Evolutionary conservation across 2,888 invertebrate genomes (phyloP).

Genomic region (Melinopterus prodromus): DNA sequence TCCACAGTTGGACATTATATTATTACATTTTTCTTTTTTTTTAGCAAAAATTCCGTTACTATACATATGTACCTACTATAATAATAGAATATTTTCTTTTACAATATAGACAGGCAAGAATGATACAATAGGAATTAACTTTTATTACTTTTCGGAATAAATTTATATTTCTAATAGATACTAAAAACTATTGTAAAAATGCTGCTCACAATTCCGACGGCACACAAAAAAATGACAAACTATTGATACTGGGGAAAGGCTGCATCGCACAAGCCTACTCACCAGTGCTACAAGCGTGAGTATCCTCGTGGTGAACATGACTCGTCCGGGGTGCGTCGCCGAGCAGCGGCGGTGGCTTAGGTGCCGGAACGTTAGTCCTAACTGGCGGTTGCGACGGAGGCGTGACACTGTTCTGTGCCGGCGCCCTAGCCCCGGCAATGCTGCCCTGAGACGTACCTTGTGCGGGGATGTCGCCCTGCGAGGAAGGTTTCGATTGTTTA

Average conservation of each 20-base stretch:
- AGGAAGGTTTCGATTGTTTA: constrained; percentile 53
- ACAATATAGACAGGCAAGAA: too few species aligned
- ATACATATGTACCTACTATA: too few species aligned
- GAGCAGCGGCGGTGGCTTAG: constrained; percentile 38
- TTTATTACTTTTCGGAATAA: too few species aligned
- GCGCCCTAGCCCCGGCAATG: constrained; percentile 40
- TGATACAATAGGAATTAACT: too few species aligned
- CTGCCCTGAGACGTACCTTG: constrained; percentile 45
- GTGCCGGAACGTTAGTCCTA: constrained; percentile 38
- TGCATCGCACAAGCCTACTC: constrained; percentile 22
- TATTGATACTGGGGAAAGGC: not conserved
- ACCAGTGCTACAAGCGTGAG: constrained; percentile 46
- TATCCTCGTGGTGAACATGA: constrained; percentile 47
- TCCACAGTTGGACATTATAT: too few species aligned
- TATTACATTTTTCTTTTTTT: too few species aligned
- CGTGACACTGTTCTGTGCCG: constrained; percentile 41
- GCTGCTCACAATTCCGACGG: not conserved
- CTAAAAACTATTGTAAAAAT: not conserved
- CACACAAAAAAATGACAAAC: not conserved
- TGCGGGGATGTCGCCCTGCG: constrained; percentile 41
- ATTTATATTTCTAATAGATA: too few species aligned
- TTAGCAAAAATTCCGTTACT: too few species aligned
- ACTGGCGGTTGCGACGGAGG: constrained; percentile 47
- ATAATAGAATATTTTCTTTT: too few species aligned
- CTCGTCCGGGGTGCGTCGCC: constrained; percentile 43